Percentiles rank a stretch among this genome's conserved stretches.
Evolutionary conservation across 2,888 invertebrate genomes (phyloP).

Genomic region (Drosophila picticornis): DNA sequence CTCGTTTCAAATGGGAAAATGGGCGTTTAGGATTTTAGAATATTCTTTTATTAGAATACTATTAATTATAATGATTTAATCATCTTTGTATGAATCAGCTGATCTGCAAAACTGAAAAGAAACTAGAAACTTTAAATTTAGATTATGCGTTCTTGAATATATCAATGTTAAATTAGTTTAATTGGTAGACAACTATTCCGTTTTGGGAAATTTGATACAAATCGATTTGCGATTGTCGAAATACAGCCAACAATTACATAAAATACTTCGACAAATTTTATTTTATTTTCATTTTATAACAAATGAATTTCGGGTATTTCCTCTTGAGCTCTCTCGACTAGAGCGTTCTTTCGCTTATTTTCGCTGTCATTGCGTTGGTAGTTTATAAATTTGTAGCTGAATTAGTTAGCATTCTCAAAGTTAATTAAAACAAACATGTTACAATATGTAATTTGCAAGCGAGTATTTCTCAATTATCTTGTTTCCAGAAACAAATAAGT

Average conservation of each 20-base stretch:
- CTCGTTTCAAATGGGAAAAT: neutral
- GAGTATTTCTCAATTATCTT: neutral
- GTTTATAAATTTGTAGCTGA: neutral
- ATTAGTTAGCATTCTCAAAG: neutral
- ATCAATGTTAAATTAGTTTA: neutral
- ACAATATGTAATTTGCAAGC: neutral
- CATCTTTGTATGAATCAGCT: neutral
- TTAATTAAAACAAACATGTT: neutral
- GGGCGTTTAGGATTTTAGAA: no score
- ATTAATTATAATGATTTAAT: no score
- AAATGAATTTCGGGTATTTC: neutral
- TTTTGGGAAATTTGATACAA: neutral
- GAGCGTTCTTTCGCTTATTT: rapidly evolving
- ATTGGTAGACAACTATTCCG: neutral
- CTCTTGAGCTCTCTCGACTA: neutral
- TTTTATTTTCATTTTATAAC: neutral
- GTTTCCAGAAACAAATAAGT: neutral
- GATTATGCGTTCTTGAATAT: neutral
- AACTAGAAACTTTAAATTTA: neutral
- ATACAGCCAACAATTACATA: neutral
- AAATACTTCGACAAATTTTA: neutral
- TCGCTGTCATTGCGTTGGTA: neutral
- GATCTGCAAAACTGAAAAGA: neutral
- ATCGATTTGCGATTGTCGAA: neutral
- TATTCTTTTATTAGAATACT: no score